These are phyloP conservation scores for Uria aalge DNA, from an alignment of 2,113 vertebrate genomes.

Conservation along the genomic window DNA sequence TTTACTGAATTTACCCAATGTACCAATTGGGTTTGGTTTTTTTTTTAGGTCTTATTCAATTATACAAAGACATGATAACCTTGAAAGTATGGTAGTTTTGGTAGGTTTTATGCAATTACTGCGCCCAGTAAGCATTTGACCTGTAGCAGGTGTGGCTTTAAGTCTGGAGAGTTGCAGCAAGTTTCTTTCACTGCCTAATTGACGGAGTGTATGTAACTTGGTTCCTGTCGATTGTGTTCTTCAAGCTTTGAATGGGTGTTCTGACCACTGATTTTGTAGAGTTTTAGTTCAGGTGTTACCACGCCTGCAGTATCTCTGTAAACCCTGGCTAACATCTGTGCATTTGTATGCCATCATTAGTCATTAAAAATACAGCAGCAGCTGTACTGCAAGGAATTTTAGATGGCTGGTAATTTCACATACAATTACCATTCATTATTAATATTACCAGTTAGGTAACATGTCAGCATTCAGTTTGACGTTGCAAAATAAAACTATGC, in stretches of 20 bases:
- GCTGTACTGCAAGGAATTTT: background rate
- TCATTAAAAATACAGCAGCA: background rate
- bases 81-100: background rate
- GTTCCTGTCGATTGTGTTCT: rapidly evolving
- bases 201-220: background rate
- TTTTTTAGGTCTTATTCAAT: background rate
- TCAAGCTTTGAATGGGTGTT: background rate
- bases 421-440: background rate
- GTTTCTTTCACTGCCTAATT: background rate
- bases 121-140: background rate
- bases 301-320: background rate
- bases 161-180: background rate
- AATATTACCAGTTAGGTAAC: background rate
- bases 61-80: background rate
- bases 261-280: background rate
- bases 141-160: background rate
- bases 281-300: background rate
- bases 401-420: background rate
- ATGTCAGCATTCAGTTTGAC: background rate
- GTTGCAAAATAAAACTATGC: background rate
- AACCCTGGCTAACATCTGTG: background rate
- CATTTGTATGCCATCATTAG: background rate
- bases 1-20: background rate
- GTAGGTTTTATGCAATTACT: background rate
- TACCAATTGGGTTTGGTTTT: background rate